Evolutionary conservation across 1,140 invertebrate genomes (phyloP), one percentile per base, ranked within the genome.

Genomic region (Lasioglossum albipes): DNA sequence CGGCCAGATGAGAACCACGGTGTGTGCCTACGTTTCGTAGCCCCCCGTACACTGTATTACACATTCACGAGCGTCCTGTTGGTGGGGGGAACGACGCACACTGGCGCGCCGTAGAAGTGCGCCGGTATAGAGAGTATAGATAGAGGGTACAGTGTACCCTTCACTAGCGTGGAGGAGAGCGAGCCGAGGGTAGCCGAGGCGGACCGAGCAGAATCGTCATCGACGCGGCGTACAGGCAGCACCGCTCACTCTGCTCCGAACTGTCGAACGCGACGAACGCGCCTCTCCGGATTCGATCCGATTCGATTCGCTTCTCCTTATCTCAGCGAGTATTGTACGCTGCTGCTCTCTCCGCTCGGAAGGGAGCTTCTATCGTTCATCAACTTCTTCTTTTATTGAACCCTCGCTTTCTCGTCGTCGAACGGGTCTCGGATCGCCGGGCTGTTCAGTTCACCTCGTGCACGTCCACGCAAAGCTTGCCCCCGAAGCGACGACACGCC

Each of bases 181-280:
- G 59, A 27, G 54, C 78, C 76, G 81, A 76, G 54, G 42, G 20
- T 42, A 71, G 64, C 76, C 75, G 84, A 83, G 61, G 41, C 41
- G 27, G 67, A 27, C 66, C 84, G 83, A 80, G 13, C 81, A 62
- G 69, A 88, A 42, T 81, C 90, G 45, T 83, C 84, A 62, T 84
- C 87, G 61, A 76, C 84, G 64, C 84, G 82, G 45, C 72, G 65
- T 76, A 81, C 79, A 66, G 73, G 75, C 27, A 79, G 73, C 74
- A 72, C 78, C 82, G 84, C 84, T 90, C 89, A 91, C 86, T 91
- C 88, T 89, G 90, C 89, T 87, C 86, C 84, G 89, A 89, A 86
- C 89, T 88, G 91, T 87, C 85, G 87, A 91, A 88, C 89, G 89
- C 82, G 85, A 83, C 80, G 81, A 83, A 84, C 88, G 85, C 83